phyloP scores from a whole-genome alignment of 2,888 invertebrate genomes.

The Ennomos fuscantarius region DNA sequence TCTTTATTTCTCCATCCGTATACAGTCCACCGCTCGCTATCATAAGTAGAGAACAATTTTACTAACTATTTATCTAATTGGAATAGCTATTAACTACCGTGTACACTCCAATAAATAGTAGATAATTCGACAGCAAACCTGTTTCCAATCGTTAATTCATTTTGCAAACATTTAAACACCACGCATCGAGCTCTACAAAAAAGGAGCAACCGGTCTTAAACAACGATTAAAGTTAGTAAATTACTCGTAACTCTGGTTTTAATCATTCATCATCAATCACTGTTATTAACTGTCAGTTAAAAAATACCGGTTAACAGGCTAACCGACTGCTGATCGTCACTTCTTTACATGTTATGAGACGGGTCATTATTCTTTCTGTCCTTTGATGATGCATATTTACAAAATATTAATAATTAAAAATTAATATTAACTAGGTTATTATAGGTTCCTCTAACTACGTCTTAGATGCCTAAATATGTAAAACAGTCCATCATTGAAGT shows the following conservation, averaged over 20 bases:
- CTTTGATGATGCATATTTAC: constrained; percentile 5
- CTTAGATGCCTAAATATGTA: too few relatives aligned
- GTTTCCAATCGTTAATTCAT: constrained; percentile 22
- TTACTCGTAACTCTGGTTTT: constrained; percentile 19
- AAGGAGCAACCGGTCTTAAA: constrained; percentile 29
- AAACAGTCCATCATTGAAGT: too few relatives aligned
- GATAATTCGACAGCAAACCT: constrained; percentile 24
- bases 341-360: constrained; percentile 11
- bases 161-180: constrained; percentile 28
- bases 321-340: constrained; percentile 19
- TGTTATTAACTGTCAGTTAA: constrained; percentile 37
- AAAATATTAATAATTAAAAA: too few relatives aligned
- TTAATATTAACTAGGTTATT: too few relatives aligned
- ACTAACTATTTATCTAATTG: constrained; percentile 20
- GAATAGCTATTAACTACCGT: constrained; percentile 18
- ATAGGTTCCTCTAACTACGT: too few relatives aligned
- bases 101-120: constrained; percentile 13
- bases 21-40: too few relatives aligned
- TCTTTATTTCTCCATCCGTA: too few relatives aligned
- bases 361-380: constrained; percentile 13
- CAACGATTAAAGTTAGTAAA: constrained; percentile 24
- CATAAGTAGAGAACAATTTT: neutral
- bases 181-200: constrained; percentile 16
- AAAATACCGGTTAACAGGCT: constrained; percentile 21
- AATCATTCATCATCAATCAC: constrained; percentile 36